Conservation (phyloP, 92 coral and sea anemone genomes). For the Desmophyllum pertusum region DNA sequence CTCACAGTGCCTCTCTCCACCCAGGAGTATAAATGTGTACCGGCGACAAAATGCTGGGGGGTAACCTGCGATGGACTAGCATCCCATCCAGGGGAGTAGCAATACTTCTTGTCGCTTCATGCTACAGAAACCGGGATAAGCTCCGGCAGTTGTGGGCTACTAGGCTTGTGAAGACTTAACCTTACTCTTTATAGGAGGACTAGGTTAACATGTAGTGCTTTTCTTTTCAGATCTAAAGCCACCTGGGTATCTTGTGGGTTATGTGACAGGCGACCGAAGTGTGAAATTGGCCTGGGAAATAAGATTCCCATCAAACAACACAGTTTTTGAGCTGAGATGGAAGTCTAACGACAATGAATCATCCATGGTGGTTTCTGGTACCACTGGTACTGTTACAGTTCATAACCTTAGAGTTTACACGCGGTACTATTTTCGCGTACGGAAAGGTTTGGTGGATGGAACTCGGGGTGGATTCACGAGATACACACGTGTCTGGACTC, state of each 20-base stretch:
- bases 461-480: slow-evolving; percentile 56
- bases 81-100: too few species aligned
- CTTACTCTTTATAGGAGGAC: too few species aligned
- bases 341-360: slow-evolving; percentile 33
- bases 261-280: slow-evolving; percentile 33
- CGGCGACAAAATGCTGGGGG: too few species aligned
- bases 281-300: slow-evolving; percentile 56
- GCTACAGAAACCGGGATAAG: too few species aligned
- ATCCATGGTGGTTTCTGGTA: slow-evolving; percentile 47
- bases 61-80: too few species aligned
- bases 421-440: slow-evolving; percentile 50
- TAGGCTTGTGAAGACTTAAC: too few species aligned
- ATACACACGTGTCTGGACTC: slow-evolving; percentile 51
- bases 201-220: too few species aligned
- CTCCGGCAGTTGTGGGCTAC: too few species aligned
- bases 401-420: slow-evolving; percentile 46
- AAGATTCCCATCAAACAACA: slow-evolving; percentile 36
- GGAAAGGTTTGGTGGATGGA: slow-evolving; percentile 53
- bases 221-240: slow-evolving; percentile 13
- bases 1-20: too few species aligned
- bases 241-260: slow-evolving; percentile 22
- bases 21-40: too few species aligned
- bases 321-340: slow-evolving; percentile 60
- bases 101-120: too few species aligned
- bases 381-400: slow-evolving; percentile 32